Evolutionary conservation across 1,140 invertebrate species (phyloP), one percentile per base, ranked within the genome.

Genomic region (Paraescarpia echinospica): DNA sequence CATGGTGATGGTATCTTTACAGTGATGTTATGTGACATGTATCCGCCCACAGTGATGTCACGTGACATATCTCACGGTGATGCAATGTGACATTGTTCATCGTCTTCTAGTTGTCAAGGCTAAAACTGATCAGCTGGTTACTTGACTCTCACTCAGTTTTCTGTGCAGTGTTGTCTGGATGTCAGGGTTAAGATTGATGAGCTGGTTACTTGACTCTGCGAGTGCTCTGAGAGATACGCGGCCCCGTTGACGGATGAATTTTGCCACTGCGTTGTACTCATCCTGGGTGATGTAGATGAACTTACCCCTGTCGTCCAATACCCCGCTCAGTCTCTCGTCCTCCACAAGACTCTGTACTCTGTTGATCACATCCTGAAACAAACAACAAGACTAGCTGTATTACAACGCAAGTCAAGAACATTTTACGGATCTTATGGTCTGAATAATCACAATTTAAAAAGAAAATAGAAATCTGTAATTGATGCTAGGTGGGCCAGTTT

Each of bases 261-360:
- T 99, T 0, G 98, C 99, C 12, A 99, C 98, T 93, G 98, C 97
- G 94, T 98, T 97, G 91, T 99, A 96, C 96, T 99, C 99, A 77
- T 98, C 97, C 94, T 97, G 97, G 0, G 99, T 98, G 89, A 99
- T 98, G 95, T 99, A 99, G 94, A 99, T 99, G 95, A 99, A 99
- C 96, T 99, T 99, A 35, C 99, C 99, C 94, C 99, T 97, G 95
- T 99, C 99, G 95, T 99, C 99, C 94, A 99, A 98, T 5, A 99
- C 99, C 27, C 99, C 99, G 94, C 96, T 95, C 90, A 97, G 94
- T 88, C 94, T 92, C 89, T 98, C 98, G 94, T 98, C 97, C 9
- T 97, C 96, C 94, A 99, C 98, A 41, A 99, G 96, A 90, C 98
- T 97, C 93, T 98, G 97, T 92, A 99, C 97, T 94, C 99, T 97